Percentiles rank a stretch among this genome's conserved stretches.
Evolutionary conservation across 2,888 invertebrate species (phyloP).

Genomic region (Hedya salicella): DNA sequence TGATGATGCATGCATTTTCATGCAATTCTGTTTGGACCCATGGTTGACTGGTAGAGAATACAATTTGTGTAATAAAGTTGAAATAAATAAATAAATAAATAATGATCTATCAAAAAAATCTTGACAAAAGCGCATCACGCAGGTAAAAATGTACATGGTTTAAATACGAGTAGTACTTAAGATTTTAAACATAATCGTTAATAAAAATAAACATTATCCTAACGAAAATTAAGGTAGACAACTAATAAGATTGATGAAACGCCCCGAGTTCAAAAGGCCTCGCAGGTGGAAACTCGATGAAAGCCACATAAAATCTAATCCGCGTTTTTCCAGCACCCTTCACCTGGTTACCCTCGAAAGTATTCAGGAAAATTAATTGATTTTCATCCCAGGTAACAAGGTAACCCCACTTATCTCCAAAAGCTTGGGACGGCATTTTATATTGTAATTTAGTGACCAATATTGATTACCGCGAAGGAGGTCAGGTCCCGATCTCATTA

Average conservation of each 20-base stretch:
- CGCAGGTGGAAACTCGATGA: constrained; percentile 14
- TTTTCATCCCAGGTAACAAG: constrained; percentile 54
- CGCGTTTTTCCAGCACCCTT: constrained; percentile 7
- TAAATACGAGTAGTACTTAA: too few species aligned
- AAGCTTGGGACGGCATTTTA: constrained; percentile 49
- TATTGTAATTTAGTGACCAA: constrained; percentile 59
- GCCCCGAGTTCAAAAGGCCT: constrained; percentile 4
- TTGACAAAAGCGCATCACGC: too few species aligned
- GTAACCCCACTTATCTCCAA: constrained; percentile 50
- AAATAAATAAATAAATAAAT: too few species aligned
- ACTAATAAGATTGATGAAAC: not conserved
- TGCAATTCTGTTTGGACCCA: too few species aligned
- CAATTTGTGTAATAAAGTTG: too few species aligned
- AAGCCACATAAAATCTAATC: constrained; percentile 16
- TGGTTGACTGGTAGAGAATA: too few species aligned
- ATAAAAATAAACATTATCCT: too few species aligned
- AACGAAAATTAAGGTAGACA: not conserved
- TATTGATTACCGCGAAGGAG: constrained; percentile 68
- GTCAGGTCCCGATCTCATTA: constrained; percentile 72
- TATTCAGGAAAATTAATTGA: constrained; percentile 43
- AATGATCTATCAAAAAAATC: too few species aligned
- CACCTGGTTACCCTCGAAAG: constrained; percentile 28
- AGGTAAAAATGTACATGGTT: too few species aligned
- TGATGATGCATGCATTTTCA: too few species aligned
- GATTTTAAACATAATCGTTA: too few species aligned